Evolutionary conservation across 2,797 vertebrate genomes (phyloP), one percentile per base, ranked within the genome.

Genomic region (Sebastolobus altivelis): DNA sequence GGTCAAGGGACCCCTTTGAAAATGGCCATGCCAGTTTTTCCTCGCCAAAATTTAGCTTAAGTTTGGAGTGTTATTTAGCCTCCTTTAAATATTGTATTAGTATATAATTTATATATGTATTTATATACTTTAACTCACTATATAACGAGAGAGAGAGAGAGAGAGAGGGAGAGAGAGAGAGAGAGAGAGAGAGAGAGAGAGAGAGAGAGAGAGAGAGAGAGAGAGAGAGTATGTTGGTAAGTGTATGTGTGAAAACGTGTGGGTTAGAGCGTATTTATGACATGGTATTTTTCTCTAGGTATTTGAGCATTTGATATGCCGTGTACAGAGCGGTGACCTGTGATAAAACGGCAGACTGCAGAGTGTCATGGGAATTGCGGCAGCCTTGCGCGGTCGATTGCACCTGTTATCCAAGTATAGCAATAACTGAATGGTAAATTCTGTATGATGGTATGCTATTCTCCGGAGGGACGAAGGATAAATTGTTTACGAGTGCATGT

Each of bases 231-330:
- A 2, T 43, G 7, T 38, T 61, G 56, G 40, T 56, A 18, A 31
- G 12, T 31, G 40, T 79, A 59, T 63, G 62, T 83, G 78, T 75
- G 77, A 80, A 66, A 86, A 59, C 52, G 37, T 63, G 79, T 61
- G 62, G 60, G 72, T 78, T 73, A 29, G 35, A 65, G 58, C 25
- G 6, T 62, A 78, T 88, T 87, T 78, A 74, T 82, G 75, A 77
- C 69, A 69, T 37, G 80, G 8, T 49, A 13, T 83, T 80, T 89
- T 82, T 90, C 86, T 82, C 85, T 77, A 58, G 79, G 80, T 75
- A 78, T 85, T 81, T 87, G 65, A 87, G 76, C 80, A 86, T 87
- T 90, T 85, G 84, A 88, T 90, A 89, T 87, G 84, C 82, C 20
- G 67, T 59, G 74, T 79, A 73, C 72, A 63, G 82, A 82, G 87